Evolutionary conservation across 2,113 vertebrate species (phyloP), one percentile per base, ranked within the genome.

Genomic region (Cinclus mexicanus): DNA sequence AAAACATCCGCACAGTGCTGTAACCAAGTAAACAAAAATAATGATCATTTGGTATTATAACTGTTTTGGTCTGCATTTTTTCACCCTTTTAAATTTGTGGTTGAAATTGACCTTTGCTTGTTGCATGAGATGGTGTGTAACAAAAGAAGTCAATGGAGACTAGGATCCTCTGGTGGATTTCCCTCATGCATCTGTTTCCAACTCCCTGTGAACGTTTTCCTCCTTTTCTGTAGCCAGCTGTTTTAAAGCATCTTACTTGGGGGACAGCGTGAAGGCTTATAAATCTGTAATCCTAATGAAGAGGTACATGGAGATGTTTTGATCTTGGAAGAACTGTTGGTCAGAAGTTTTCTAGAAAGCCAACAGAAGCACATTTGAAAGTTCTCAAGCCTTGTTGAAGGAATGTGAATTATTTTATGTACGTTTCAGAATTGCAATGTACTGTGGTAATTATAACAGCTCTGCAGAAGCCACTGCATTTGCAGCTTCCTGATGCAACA

Each of bases 401-500:
- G 84, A 83, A 61, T 82, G 68, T 60, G 71, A 71, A 56, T 64
- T 78, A 65, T 64, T 96, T 90, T 91, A 93, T 88, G 44, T 95
- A 44, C 0, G 15, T 91, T 95, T 95, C 86, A 84, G 87, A 90
- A 91, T 82, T 94, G 76, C 90, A 93, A 83, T 31, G 69, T 33
- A 6, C 74, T 94, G 89, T 90, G 89, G 92, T 91, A 87, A 84
- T 95, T 95, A 63, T 44, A 94, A 81, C 94, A 96, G 84, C 92
- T 53, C 82, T 77, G 69, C 87, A 96, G 84, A 96, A 96, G 79
- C 84, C 75, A 53, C 96, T 87, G 65, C 55, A 86, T 96, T 91
- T 96, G 94, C 84, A 93, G 94, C 90, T 96, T 97, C 95, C 93
- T 95, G 95, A 91, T 94, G 94, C 90, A 95, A 97, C 95, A 97